Evolutionary conservation across 1,140 invertebrate species (phyloP).

Genomic region (Heliconius melpomene): DNA sequence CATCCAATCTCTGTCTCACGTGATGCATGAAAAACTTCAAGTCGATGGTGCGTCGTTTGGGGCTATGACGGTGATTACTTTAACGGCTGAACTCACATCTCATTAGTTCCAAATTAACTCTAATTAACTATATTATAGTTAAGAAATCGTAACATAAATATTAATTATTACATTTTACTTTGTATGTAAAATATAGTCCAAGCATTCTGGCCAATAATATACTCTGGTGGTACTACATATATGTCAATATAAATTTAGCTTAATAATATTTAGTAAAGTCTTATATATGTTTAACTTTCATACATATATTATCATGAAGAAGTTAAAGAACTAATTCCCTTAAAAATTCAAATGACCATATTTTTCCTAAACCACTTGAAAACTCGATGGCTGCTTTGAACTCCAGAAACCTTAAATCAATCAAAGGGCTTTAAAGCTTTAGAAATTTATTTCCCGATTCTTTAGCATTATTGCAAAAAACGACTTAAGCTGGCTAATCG

Average conservation of each 20-base stretch:
- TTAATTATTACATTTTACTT: background rate
- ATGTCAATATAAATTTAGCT: background rate
- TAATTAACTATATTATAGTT: constrained; percentile 7
- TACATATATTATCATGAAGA: no score
- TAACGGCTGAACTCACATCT: constrained; percentile 7
- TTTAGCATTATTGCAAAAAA: background rate
- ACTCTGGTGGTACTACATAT: background rate
- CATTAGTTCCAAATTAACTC: constrained; percentile 9
- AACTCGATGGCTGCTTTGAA: background rate
- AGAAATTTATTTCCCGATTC: background rate
- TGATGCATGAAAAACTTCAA: constrained; percentile 3
- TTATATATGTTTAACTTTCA: background rate
- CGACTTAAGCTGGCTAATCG: background rate
- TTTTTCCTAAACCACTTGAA: background rate
- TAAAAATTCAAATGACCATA: background rate
- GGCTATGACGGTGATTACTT: background rate
- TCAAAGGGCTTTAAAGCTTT: background rate
- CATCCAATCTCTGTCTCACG: background rate
- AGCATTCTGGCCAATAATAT: no score
- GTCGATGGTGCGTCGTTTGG: constrained; percentile 2
- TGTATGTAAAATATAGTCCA: background rate
- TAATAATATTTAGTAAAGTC: background rate
- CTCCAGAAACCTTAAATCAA: constrained; percentile 3
- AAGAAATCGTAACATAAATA: background rate
- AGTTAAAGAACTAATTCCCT: background rate